phyloP scores from a whole-genome alignment of 2,888 invertebrate species.

The Choreutis nemorana region DNA sequence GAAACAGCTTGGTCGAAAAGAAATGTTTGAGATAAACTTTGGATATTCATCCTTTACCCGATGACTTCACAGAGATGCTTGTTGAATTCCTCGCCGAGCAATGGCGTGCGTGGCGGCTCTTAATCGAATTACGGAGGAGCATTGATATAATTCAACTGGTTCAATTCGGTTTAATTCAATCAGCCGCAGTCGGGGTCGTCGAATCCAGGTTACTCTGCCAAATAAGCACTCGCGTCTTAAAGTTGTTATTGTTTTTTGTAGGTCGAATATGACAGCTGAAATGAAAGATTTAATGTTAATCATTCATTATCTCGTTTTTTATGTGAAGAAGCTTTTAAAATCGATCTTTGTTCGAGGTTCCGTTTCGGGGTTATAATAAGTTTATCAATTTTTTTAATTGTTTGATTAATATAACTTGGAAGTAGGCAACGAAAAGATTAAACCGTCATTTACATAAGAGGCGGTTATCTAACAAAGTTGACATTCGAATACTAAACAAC shows the following conservation, averaged over 20 bases:
- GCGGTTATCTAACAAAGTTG: constrained; percentile 49
- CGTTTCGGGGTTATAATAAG: constrained; percentile 6
- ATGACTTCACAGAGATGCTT: too few relatives aligned
- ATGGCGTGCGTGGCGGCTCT: constrained; percentile 1
- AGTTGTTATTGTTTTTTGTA: constrained; percentile 23
- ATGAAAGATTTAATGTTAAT: too few relatives aligned
- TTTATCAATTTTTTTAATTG: constrained; percentile 9
- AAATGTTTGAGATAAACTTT: too few relatives aligned
- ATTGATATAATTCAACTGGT: constrained; percentile 62
- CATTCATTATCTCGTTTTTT: too few relatives aligned
- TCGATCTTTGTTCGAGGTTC: too few relatives aligned
- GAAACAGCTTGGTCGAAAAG: too few relatives aligned
- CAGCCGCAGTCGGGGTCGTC: constrained; percentile 47
- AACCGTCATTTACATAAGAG: constrained; percentile 42
- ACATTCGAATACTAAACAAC: constrained; percentile 34
- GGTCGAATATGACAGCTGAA: constrained; percentile 20
- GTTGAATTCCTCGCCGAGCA: constrained; percentile 3
- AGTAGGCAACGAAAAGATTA: too few relatives aligned
- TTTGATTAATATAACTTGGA: constrained; percentile 15
- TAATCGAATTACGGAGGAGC: constrained; percentile 53
- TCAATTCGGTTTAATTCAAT: constrained; percentile 59
- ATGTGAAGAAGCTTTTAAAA: too few relatives aligned
- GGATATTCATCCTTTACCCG: too few relatives aligned
- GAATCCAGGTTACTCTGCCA: constrained; percentile 47
- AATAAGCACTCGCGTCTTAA: constrained; percentile 25